Conservation (phyloP, 2,888 invertebrate species). For the Liposcelis brunnea region DNA sequence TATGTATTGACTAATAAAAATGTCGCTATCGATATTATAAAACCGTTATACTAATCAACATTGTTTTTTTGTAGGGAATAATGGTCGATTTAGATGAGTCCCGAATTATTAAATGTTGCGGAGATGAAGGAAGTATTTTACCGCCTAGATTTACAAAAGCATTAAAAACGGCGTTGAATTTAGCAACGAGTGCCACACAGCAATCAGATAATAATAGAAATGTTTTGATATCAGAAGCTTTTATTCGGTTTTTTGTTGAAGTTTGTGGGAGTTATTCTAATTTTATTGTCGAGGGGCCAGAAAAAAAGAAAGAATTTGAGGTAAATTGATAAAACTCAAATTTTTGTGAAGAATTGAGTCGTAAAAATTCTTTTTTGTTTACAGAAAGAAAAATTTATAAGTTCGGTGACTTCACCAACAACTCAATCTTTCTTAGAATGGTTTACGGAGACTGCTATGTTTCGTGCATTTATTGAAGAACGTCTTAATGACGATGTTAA, state of each 20-base stretch:
- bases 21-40: no score
- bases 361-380: constrained; percentile 25
- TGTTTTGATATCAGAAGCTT: constrained; percentile 60
- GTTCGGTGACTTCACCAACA: constrained; percentile 42
- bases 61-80: constrained; percentile 36
- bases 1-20: constrained; percentile 19
- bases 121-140: constrained; percentile 60
- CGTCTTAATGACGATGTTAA: constrained; percentile 19
- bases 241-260: constrained; percentile 59
- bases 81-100: constrained; percentile 53
- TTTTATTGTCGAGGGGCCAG: constrained; percentile 29
- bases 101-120: constrained; percentile 44
- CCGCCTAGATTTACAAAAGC: constrained; percentile 51
- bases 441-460: constrained; percentile 80
- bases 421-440: constrained; percentile 62
- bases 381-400: constrained; percentile 57
- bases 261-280: constrained; percentile 51
- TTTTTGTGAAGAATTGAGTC: no score
- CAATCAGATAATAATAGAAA: constrained; percentile 40
- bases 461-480: constrained; percentile 51
- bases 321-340: constrained; percentile 7
- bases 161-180: constrained; percentile 38
- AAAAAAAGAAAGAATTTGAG: constrained; percentile 5
- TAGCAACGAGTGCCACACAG: constrained; percentile 26
- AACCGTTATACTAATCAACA: constrained; percentile 4